Percentiles rank a stretch among this genome's conserved stretches.
Evolutionary conservation across 2,888 invertebrate genomes (phyloP).

Genomic region (Eupsilia transversa): DNA sequence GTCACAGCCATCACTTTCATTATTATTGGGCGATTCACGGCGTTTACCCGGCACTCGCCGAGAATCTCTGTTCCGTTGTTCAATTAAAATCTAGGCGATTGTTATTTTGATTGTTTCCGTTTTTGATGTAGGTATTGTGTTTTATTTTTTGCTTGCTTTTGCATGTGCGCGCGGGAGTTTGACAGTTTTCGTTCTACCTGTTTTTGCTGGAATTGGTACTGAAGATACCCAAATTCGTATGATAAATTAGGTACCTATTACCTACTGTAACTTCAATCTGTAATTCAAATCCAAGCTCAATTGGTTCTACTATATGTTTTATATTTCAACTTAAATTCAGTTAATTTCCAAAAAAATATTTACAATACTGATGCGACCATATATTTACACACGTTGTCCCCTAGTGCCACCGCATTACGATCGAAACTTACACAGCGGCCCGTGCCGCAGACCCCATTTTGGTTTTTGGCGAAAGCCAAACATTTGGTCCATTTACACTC

Average conservation of each 20-base stretch:
- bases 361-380: constrained; percentile 33
- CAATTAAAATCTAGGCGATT: constrained; percentile 87
- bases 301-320: neutral
- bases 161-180: neutral
- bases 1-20: constrained; percentile 90
- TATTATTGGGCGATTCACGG: constrained; percentile 91
- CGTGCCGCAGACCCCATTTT: constrained; percentile 81
- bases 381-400: constrained; percentile 55
- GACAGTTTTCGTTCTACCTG: neutral
- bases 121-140: constrained; percentile 56
- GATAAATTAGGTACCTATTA: neutral
- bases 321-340: neutral
- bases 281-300: neutral
- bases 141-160: constrained; percentile 33
- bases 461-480: constrained; percentile 89
- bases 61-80: constrained; percentile 87
- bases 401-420: constrained; percentile 69
- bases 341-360: constrained; percentile 9
- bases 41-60: constrained; percentile 87
- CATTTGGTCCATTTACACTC: constrained; percentile 84
- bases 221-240: neutral
- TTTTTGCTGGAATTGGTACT: neutral
- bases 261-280: neutral
- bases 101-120: constrained; percentile 81
- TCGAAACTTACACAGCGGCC: constrained; percentile 74